Conservation (phyloP, 2,888 invertebrate species). For the Orgyia antiqua region DNA sequence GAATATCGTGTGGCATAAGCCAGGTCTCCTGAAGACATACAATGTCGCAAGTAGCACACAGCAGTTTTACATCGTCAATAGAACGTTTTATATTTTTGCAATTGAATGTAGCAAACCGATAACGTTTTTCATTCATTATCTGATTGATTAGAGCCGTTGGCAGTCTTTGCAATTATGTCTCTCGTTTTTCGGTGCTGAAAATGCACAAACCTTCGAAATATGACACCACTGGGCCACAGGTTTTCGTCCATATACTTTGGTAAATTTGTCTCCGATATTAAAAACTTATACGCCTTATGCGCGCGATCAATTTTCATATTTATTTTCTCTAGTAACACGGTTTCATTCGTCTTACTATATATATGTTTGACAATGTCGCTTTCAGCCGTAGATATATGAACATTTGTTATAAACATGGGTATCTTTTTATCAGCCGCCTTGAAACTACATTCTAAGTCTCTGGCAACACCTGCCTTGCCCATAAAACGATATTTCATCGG, state of each 20-base stretch:
- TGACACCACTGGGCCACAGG: not conserved
- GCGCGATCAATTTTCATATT: constrained; percentile 5
- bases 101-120: not conserved
- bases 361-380: constrained; percentile 12
- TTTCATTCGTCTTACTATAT: constrained; percentile 11
- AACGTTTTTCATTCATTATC: not conserved
- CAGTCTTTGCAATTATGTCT: not conserved
- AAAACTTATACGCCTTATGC: constrained; percentile 23
- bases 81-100: not conserved
- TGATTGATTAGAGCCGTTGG: not conserved
- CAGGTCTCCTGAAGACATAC: not conserved
- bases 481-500: constrained; percentile 4
- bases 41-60: not conserved
- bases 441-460: constrained; percentile 9
- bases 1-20: not conserved
- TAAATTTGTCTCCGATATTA: constrained; percentile 14
- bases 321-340: constrained; percentile 8
- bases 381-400: constrained; percentile 16
- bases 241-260: constrained; percentile 14
- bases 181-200: not conserved
- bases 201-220: not conserved
- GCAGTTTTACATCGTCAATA: not conserved
- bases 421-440: constrained; percentile 19
- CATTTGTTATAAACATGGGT: constrained; percentile 23
- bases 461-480: constrained; percentile 6